These are phyloP conservation scores for Amiota minor DNA, from an alignment of 2,888 invertebrate species.

Conservation along the genomic window DNA sequence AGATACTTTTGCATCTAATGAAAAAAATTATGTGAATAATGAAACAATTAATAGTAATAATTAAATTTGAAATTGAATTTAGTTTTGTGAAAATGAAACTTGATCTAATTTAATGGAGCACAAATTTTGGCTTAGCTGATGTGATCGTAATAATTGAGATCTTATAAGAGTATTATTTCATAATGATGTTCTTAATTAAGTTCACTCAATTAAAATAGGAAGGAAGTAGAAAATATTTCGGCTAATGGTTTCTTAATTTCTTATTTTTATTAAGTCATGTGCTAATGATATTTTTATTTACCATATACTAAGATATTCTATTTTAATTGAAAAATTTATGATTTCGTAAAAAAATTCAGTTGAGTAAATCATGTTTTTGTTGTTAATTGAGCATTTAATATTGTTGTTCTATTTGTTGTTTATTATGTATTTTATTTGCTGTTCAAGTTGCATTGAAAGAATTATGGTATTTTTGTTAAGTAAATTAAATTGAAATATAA, in stretches of 20 bases:
- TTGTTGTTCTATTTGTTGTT: neutral
- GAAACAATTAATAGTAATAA: constrained; percentile 1
- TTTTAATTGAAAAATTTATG: no score
- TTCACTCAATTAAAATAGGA: neutral
- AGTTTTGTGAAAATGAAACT: neutral
- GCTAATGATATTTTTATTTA: neutral
- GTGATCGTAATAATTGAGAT: constrained; percentile 7
- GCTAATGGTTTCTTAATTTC: neutral
- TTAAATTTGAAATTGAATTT: neutral
- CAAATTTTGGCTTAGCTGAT: neutral
- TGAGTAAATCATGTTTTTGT: neutral
- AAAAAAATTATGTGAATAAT: neutral
- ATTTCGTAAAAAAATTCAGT: neutral
- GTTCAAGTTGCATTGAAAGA: neutral
- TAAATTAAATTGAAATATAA: neutral
- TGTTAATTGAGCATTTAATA: constrained; percentile 2
- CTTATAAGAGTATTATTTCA: neutral
- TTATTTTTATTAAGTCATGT: neutral
- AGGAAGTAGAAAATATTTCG: neutral
- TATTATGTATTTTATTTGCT: neutral
- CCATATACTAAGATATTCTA: neutral
- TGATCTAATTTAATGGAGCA: constrained; percentile 11
- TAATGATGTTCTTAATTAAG: neutral
- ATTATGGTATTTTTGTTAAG: neutral
- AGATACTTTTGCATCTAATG: neutral